Evolutionary conservation across 2,113 vertebrate species (phyloP).

Genomic region (Coturnix japonica): DNA sequence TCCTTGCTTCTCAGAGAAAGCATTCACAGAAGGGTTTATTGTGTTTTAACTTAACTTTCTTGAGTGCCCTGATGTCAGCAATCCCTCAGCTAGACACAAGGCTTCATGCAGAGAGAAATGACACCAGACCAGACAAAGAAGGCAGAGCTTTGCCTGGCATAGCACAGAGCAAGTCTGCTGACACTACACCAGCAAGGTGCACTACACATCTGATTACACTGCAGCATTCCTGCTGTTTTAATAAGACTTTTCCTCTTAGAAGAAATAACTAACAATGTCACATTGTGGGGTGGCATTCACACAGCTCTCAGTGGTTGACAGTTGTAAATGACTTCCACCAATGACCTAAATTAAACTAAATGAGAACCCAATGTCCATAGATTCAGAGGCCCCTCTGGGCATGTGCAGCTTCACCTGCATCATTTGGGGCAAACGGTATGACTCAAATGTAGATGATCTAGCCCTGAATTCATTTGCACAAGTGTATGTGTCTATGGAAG

Average conservation of each 20-base stretch:
- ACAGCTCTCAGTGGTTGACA: neutral
- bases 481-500: neutral
- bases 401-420: neutral
- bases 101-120: constrained; percentile 18
- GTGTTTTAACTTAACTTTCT: constrained; percentile 1
- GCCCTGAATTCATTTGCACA: neutral
- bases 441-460: neutral
- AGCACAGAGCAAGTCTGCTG: neutral
- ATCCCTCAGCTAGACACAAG: neutral
- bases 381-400: neutral
- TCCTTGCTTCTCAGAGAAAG: neutral
- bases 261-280: constrained; percentile 30
- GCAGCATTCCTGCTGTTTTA: constrained; percentile 51
- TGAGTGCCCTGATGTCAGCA: neutral
- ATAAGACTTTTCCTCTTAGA: constrained; percentile 35
- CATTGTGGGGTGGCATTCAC: neutral
- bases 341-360: constrained; percentile 32
- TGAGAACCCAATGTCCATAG: neutral
- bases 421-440: neutral
- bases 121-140: neutral
- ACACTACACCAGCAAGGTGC: neutral
- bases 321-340: constrained; percentile 19
- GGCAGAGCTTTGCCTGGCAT: neutral
- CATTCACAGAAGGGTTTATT: neutral
- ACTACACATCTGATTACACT: neutral